phyloP scores from a whole-genome alignment of 2,113 vertebrate species.

The Meles meles region DNA sequence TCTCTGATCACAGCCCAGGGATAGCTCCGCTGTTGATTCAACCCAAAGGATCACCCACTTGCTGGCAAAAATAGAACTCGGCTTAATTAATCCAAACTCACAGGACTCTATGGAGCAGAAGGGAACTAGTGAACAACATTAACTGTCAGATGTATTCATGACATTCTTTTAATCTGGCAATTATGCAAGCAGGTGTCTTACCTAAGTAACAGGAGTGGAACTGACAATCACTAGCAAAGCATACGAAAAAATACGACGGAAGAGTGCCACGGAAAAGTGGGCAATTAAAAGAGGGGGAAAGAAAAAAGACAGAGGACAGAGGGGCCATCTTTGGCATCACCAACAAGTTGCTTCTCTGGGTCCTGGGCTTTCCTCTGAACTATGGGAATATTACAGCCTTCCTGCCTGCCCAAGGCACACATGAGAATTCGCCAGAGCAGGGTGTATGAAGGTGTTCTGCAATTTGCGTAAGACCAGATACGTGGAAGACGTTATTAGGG shows the following conservation, averaged over 20 bases:
- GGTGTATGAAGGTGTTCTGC: not conserved
- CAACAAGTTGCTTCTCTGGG: not conserved
- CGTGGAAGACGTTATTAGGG: not conserved
- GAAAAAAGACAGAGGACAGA: not conserved
- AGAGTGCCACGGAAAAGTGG: not conserved
- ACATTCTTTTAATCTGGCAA: constrained; percentile 48
- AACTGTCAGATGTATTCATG: constrained; percentile 15
- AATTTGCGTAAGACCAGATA: not conserved
- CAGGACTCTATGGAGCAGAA: constrained; percentile 26
- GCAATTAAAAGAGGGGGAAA: not conserved
- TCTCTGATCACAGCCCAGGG: not conserved
- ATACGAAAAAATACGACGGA: not conserved
- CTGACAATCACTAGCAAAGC: constrained; percentile 9
- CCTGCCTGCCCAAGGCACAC: not conserved
- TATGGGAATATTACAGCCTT: not conserved
- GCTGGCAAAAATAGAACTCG: not conserved
- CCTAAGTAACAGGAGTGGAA: not conserved
- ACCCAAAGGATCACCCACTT: not conserved
- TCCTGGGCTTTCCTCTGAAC: not conserved
- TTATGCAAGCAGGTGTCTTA: constrained; percentile 54
- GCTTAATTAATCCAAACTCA: constrained; percentile 27
- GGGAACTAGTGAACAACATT: constrained; percentile 43
- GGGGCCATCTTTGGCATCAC: not conserved
- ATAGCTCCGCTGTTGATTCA: not conserved
- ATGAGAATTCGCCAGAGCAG: not conserved